Evolutionary conservation across 2,113 vertebrate genomes (phyloP), one percentile per base, ranked within the genome.

Genomic region (Hemichromis elongatus): DNA sequence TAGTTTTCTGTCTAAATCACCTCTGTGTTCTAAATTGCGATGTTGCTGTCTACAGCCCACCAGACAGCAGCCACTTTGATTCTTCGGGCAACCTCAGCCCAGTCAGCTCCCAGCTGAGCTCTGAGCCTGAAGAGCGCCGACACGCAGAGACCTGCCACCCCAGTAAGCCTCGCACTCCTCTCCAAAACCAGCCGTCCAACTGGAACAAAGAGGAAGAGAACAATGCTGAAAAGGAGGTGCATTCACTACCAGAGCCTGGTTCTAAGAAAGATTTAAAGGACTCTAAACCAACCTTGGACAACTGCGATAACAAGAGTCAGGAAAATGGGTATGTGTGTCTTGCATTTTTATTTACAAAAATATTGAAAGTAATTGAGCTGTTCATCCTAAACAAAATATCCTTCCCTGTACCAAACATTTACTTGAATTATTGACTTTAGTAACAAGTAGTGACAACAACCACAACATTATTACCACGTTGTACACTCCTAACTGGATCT

Each of bases 1-100:
- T 45, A 55, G 50, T 18, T 50, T 55, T 21, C 54, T 19, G 56
- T 11, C 2, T 14, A 77, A 37, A 45, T 59, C 4, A 33, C 8
- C 26, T 55, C 4, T 3, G 21, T 52, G 18, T 81, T 75, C 9
- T 80, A 55, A 84, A 37, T 28, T 30, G 35, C 19, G 12, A 18
- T 66, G 2, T 85, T 7, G 3, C 83, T 59, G 7, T 35, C 77
- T 86, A 79, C 90, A 99, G 98, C 93, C 97, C 97, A 24, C 95
- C 93, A 84, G 96, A 97, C 92, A 98, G 97, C 90, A 98, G 97
- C 91, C 97, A 95, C 87, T 98, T 97, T 4, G 96, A 97, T 82
- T 99, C 98, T 14, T 98, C 97, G 13, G 97, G 97, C 54, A 98
- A 98, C 90, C 96, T 98, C 84, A 99, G 98, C 92, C 97, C 97